Evolutionary conservation across 2,113 vertebrate species (phyloP), one percentile per base, ranked within the genome.

Genomic region (Chaetodon trifascialis): DNA sequence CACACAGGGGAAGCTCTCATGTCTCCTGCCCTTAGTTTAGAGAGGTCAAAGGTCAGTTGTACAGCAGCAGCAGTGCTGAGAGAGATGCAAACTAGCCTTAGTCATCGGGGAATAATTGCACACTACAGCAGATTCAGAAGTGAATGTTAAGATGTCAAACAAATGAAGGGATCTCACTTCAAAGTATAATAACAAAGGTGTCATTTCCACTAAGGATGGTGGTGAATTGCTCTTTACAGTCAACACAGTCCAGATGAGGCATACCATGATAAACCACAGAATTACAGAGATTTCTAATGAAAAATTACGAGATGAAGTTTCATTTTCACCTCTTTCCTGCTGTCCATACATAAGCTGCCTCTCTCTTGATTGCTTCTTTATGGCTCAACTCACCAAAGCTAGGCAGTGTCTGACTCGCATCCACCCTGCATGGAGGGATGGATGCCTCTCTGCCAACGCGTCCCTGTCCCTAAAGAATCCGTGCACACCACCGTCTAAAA

Each of bases 21-120:
- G 11, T 44, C 2, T 47, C 9, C 21, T n/a, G 67, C 30, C 11
- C 4, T 25, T 0, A 17, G 38, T 73, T 73, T 23, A 63, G 11
- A 4, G 12, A 76, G 71, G 81, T 84, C 74, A 82, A 81, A 84
- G 78, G 78, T 74, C 79, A 65, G 62, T 4, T 44, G 19, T 40
- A 7, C 38, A 40, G 38, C 38, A 64, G 62, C 40, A 64, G 62
- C 40, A 38, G 36, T 2, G 10, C 30, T 60, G 58, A 12, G 21
- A 65, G 40, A 64, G 62, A 64, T 8, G 14, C 40, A 44, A 23
- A 21, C 2, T 25, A 16, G 21, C 46, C 21, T 0, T 1, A 4
- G 21, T 64, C 40, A 23, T 21, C 36, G 21, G 23, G 40, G 42
- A 38, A 15, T 36, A 36, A 40, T 6, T 15, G n/a, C 21, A 65